Conservation (phyloP, 1,140 invertebrate species). For the Drosophila miranda region DNA sequence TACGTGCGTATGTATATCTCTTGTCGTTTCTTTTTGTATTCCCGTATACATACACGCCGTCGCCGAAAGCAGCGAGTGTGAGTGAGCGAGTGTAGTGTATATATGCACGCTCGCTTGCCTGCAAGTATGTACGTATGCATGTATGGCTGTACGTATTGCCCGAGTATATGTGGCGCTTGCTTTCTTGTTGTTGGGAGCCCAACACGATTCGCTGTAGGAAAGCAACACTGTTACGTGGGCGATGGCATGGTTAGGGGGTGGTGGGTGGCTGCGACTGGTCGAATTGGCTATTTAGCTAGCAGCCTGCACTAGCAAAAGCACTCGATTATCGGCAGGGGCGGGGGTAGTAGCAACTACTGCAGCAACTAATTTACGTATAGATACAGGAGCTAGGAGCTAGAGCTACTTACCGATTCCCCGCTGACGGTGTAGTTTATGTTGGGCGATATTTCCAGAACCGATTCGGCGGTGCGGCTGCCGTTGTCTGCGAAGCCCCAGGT, state of each 20-base stretch:
- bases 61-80: conserved; percentile 68
- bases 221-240: conserved; percentile 70
- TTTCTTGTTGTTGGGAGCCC: conserved; percentile 5
- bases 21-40: conserved; percentile 59
- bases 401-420: conserved; percentile 79
- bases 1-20: conserved; percentile 62
- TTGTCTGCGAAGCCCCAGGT: conserved; percentile 82
- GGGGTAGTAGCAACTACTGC: conserved; percentile 20
- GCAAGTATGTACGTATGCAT: conserved; percentile 6
- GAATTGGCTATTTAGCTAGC: conserved; percentile 59
- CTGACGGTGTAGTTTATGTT: conserved; percentile 82
- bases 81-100: conserved; percentile 60
- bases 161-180: conserved; percentile 44
- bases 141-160: conserved; percentile 32
- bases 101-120: conserved; percentile 36
- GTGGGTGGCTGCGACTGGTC: conserved; percentile 30
- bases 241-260: conserved; percentile 40
- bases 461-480: conserved; percentile 73
- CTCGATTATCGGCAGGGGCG: conserved; percentile 29
- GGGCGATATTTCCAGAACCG: conserved; percentile 82
- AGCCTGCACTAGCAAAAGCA: conserved; percentile 69
- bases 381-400: conserved; percentile 19
- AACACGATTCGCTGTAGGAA: conserved; percentile 75
- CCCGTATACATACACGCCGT: conserved; percentile 71
- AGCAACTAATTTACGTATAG: conserved; percentile 2